A percentile compares a stretch with the other conserved stretches of the same genome.
phyloP scores from a whole-genome alignment of 1,140 invertebrate species.

The Pararge aegeria region DNA sequence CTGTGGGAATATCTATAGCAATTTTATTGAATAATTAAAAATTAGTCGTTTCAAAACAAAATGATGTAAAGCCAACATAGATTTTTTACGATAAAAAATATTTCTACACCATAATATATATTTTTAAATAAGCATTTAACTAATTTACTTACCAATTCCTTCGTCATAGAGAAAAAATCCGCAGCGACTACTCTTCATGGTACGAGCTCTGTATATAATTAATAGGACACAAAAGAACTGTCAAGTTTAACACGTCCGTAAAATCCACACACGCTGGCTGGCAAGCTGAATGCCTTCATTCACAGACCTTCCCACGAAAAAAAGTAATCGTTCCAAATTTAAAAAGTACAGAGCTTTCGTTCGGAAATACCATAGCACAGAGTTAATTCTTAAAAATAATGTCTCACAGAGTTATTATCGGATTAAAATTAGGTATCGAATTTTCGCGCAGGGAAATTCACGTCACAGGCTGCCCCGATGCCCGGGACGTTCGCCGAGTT shows the following conservation, averaged over 20 bases:
- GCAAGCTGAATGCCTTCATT: neutral
- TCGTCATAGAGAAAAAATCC: constrained; percentile 2
- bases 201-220: constrained; percentile 6
- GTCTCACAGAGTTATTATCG: neutral
- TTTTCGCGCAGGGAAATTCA: neutral
- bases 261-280: constrained; percentile 16
- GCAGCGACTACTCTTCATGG: constrained; percentile 1
- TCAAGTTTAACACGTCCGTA: constrained; percentile 15
- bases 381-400: neutral
- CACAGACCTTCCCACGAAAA: neutral
- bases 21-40: too few species aligned
- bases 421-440: neutral
- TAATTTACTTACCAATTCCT: constrained; percentile 6
- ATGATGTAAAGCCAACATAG: too few species aligned
- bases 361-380: neutral
- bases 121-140: too few species aligned
- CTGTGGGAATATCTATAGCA: too few species aligned
- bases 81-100: too few species aligned
- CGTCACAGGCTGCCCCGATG: constrained; percentile 30
- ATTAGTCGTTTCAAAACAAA: too few species aligned
- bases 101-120: too few species aligned
- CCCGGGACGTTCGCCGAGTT: constrained; percentile 54
- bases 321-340: constrained; percentile 13
- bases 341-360: constrained; percentile 4
- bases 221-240: constrained; percentile 21